Base-by-base conservation (phyloP, 2,888 invertebrate species). In the Pachycephus smyrnensis region DNA sequence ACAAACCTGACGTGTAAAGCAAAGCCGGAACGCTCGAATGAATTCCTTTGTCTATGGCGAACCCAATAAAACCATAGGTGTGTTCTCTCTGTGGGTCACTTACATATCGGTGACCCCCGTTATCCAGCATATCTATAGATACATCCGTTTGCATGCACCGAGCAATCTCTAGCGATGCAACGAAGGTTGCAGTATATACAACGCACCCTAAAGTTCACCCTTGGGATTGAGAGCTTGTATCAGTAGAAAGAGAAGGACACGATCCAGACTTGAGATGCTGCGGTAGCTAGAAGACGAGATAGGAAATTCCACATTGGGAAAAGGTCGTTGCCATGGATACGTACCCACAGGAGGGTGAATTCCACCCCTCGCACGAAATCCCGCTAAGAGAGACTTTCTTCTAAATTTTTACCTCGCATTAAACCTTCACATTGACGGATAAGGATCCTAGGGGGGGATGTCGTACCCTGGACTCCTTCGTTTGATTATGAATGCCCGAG, bases 311-410 rank as follows among this genome's bases (percentile, higher is more conserved):
- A 55, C 23, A 55, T 55, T 55, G 55, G 23, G 68, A 40, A 75
- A 75, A 82, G 86, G 85, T 86, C 85, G 88, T 89, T 88, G 85
- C 85, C 84, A 89, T 86, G 88, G 82, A 83, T 85, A 89, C 86
- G 78, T 55, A 84, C 80, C 82, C 80, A 79, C 82, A 35, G 76
- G 71, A 77, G 78, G 83, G 76, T 76, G 73, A 81, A 83, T 84
- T 82, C 78, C 75, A 76, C 71, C 77, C 74, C 69, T 33, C 3
- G 71, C 31, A 71, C 71, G 31, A 71, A 71, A 33, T 71, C 71
- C 32, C 71, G 15, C 71, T 71, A 31, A 31, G 71, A 31, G 71
- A 33, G 33, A 33, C 31, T 30, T 68, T 68, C 69, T 33, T 71
- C 71, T 31, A 33, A 71, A n/a, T 71, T 71, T 31, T 71, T 31